Base-by-base conservation (phyloP, 2,888 invertebrate genomes). In the Cataglyphis livida region DNA sequence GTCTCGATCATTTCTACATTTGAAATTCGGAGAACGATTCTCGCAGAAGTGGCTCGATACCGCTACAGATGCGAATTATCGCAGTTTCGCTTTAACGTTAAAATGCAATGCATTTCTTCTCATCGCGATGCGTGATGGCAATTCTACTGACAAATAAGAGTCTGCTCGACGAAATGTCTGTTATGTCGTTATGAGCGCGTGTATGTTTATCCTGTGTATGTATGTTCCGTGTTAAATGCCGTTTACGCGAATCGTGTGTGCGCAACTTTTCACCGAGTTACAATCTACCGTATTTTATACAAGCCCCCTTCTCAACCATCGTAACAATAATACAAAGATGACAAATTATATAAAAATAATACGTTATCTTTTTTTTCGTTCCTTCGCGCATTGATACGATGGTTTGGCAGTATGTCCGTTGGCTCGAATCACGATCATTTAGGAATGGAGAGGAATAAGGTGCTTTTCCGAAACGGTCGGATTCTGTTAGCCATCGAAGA, bases 271-370 rank as follows among this genome's bases (percentile, higher is more conserved):
- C 6, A 25, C 54, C 68, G 32, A 68, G 35, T 70, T 83, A 48
- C 66, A 59, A 35, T 48, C 44, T 66, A 79, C 10, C 32, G 70
- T 68, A 44, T 21, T 78, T 66, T 82, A 78, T 78, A 82, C 82
- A 82, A 82, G 59, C 61, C 28, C 25, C 51, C n/a, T 51, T 44
- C 78, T 71, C 73, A 91, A 91, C 92, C 91, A 91, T 92, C 89
- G 86, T 89, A 88, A 89, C 92, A 92, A 92, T 87, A 83, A 68
- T 81, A 85, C 87, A 74, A 89, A 88, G 88, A 89, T 88, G 90
- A 84, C 84, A 93, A 93, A 94, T 93, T 93, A 94, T 51, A 51
- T 92, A 93, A 93, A 94, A 94, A 94, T 93, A 94, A 94, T 91
- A 91, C 92, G 85, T 91, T 93, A 91, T 91, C 84, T 89, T 91